Conservation (phyloP, 2,113 vertebrate species). For the Actinemys pallida region DNA sequence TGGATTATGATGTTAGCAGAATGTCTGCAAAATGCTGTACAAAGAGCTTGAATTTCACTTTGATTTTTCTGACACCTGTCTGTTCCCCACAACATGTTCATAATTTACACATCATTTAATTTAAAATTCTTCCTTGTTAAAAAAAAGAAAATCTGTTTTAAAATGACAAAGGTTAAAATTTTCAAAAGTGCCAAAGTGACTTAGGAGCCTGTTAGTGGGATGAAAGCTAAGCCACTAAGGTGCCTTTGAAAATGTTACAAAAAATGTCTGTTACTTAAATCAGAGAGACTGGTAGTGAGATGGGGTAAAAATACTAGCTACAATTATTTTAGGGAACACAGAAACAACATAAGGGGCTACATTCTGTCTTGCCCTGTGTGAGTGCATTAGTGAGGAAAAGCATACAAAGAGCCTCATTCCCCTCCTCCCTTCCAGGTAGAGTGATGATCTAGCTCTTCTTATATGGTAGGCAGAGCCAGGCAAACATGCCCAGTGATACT, state of each 20-base stretch:
- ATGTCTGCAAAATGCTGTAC: not conserved
- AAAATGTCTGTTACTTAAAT: not conserved
- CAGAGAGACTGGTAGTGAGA: not conserved
- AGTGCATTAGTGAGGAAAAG: not conserved
- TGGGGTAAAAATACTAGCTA: not conserved
- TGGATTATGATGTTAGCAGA: not conserved
- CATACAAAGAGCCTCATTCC: not conserved
- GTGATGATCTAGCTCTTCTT: not conserved
- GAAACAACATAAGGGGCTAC: not conserved
- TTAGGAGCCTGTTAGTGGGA: not conserved
- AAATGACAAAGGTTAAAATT: not conserved
- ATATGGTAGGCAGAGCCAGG: not conserved
- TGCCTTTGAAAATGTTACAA: not conserved
- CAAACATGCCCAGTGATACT: not conserved
- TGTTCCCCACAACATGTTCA: not conserved
- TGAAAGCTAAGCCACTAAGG: not conserved
- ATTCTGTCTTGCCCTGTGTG: not conserved
- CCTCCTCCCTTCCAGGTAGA: not conserved
- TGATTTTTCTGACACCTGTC: not conserved
- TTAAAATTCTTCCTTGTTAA: fast-evolving
- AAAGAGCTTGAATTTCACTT: not conserved
- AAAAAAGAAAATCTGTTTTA: not conserved
- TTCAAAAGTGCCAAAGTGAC: not conserved
- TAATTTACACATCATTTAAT: not conserved
- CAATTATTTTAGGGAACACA: not conserved